Conservation (phyloP, 2,113 vertebrate genomes). For the Xenus cinereus region DNA sequence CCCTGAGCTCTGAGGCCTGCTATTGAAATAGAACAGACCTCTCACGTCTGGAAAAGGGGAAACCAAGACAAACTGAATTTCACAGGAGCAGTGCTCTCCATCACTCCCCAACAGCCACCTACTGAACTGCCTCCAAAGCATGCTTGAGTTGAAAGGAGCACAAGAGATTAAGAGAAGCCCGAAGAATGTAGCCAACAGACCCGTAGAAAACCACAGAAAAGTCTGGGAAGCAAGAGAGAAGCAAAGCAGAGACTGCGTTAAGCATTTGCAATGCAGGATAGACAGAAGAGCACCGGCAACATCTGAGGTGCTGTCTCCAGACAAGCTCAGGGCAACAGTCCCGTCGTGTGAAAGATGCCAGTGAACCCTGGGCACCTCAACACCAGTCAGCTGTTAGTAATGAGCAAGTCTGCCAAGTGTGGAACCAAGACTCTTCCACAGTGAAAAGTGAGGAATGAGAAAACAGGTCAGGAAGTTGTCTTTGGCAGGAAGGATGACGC, state of each 20-base stretch:
- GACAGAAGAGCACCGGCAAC: not conserved
- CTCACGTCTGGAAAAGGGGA: not conserved
- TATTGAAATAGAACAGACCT: not conserved
- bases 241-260: not conserved
- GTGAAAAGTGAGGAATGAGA: not conserved
- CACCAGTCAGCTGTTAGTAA: not conserved
- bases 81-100: not conserved
- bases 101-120: not conserved
- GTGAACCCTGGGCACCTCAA: not conserved
- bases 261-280: not conserved
- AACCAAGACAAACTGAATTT: not conserved
- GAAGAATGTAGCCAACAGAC: not conserved
- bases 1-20: not conserved
- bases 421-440: not conserved
- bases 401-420: not conserved
- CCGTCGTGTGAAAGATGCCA: not conserved
- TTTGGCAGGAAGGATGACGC: not conserved
- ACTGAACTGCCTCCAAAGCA: not conserved
- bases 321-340: not conserved
- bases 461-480: not conserved
- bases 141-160: not conserved
- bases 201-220: not conserved
- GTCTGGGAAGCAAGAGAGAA: not conserved
- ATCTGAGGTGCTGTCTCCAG: not conserved
- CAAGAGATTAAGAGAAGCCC: not conserved